phyloP scores from a whole-genome alignment of 2,113 vertebrate species.

The Galemys pyrenaicus region DNA sequence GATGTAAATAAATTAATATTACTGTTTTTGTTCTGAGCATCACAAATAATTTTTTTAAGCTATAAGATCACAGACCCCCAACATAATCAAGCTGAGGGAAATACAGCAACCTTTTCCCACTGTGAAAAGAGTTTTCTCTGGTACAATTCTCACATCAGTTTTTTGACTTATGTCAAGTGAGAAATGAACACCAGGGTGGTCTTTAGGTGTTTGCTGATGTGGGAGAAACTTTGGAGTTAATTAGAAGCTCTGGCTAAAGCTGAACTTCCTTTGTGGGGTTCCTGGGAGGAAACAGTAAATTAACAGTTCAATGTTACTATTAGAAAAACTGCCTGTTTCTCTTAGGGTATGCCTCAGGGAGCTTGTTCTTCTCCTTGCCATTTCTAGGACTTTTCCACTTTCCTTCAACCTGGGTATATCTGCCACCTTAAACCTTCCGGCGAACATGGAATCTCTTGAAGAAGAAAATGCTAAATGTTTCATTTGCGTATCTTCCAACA shows the following conservation, averaged over 20 bases:
- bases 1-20: constrained; percentile 42
- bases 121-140: constrained; percentile 64
- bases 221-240: constrained; percentile 77
- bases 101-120: constrained; percentile 44
- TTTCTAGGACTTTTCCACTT: constrained; percentile 4
- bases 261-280: constrained; percentile 75
- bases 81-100: constrained; percentile 56
- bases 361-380: constrained; percentile 2
- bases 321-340: constrained; percentile 61
- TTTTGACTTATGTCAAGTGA: constrained; percentile 65
- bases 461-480: neutral
- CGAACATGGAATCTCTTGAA: neutral
- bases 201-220: constrained; percentile 64
- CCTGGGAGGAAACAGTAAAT: constrained; percentile 75
- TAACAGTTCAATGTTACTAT: constrained; percentile 71
- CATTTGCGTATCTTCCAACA: neutral
- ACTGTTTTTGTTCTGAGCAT: constrained; percentile 45
- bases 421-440: neutral
- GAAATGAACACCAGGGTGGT: constrained; percentile 56
- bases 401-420: neutral
- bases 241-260: constrained; percentile 71
- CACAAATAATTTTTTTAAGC: constrained; percentile 49
- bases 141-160: constrained; percentile 66
- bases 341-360: constrained; percentile 36
- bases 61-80: constrained; percentile 3